Evolutionary conservation across 2,797 vertebrate species (phyloP), one percentile per base, ranked within the genome.

Genomic region (Poeciliopsis gracilis): DNA sequence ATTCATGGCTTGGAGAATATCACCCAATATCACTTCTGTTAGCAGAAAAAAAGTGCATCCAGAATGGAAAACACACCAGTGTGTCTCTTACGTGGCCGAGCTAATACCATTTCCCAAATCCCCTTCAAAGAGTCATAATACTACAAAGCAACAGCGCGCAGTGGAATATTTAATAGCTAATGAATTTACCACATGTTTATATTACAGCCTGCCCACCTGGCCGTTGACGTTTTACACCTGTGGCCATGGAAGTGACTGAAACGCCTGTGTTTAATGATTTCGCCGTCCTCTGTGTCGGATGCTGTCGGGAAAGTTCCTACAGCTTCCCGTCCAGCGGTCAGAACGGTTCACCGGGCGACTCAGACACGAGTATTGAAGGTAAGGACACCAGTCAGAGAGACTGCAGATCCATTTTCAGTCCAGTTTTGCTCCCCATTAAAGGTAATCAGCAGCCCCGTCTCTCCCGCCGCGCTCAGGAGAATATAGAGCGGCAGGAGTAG

Each of bases 1-100:
- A 89, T 84, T 88, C 82, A 76, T 43, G 77, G 87, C 86, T 84
- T 78, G 80, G 78, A 28, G 77, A 86, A 75, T 81, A 87, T 75
- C 66, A 76, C 77, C 75, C 47, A 66, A 84, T 78, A 86, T 72
- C 30, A 55, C 23, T 15, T 74, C 36, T 20, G 51, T 78, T 77
- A 23, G 7, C 49, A 23, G 7, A 23, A 9, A 51, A 51, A 15
- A 20, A 15, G 23, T n/a, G 57, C 12, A 30, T 28, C 28, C 10
- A 47, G 79, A 79, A 75, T 25, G 28, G n/a, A 30, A 81, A 79
- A 80, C 55, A 76, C 33, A 33, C 30, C 16, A 33, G 18, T 16
- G 33, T 18, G 30, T 33, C 59, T 63, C 41, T 28, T 46, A 30
- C 0, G 6, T n/a, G 25, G 67, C 13, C 43, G 1, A n/a, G 12